A percentile compares a stretch with the other conserved stretches of the same genome.
Conservation (phyloP, 2,113 vertebrate species). For the Hydrochoerus hydrochaeris region DNA sequence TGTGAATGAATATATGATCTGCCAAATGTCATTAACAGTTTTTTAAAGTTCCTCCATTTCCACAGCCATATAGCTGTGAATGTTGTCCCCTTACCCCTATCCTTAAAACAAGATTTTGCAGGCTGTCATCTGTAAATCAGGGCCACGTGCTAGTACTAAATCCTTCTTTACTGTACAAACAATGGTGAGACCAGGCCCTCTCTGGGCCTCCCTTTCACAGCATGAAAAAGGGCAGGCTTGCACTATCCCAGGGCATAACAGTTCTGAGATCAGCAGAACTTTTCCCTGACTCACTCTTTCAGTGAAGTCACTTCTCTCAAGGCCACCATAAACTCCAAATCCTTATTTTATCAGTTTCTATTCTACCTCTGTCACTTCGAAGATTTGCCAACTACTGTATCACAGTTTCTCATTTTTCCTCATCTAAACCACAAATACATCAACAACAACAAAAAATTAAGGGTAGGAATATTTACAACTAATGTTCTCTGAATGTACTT, state of each 20-base stretch:
- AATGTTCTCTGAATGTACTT: neutral
- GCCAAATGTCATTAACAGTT: neutral
- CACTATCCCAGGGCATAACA: neutral
- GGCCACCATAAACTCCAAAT: neutral
- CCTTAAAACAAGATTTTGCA: conserved; percentile 42
- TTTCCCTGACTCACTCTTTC: conserved; percentile 34
- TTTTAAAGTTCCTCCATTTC: conserved; percentile 18
- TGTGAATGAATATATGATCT: conserved; percentile 6
- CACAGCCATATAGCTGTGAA: conserved; percentile 16
- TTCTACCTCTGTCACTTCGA: conserved; percentile 11
- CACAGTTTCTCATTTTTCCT: conserved; percentile 11
- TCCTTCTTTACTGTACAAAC: neutral
- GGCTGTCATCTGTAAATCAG: conserved; percentile 35
- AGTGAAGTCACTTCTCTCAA: conserved; percentile 21
- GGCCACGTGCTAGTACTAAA: neutral
- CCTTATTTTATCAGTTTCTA: conserved; percentile 44
- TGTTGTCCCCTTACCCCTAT: neutral
- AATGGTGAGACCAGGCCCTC: neutral
- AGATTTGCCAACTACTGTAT: conserved; percentile 41
- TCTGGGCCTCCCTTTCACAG: neutral
- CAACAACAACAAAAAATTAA: conserved; percentile 29
- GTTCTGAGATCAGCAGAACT: conserved; percentile 41
- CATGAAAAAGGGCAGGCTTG: neutral
- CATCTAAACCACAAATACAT: conserved; percentile 37
- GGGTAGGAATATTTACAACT: conserved; percentile 3